Evolutionary conservation across 2,113 vertebrate genomes (phyloP).

Genomic region (Fulica atra): DNA sequence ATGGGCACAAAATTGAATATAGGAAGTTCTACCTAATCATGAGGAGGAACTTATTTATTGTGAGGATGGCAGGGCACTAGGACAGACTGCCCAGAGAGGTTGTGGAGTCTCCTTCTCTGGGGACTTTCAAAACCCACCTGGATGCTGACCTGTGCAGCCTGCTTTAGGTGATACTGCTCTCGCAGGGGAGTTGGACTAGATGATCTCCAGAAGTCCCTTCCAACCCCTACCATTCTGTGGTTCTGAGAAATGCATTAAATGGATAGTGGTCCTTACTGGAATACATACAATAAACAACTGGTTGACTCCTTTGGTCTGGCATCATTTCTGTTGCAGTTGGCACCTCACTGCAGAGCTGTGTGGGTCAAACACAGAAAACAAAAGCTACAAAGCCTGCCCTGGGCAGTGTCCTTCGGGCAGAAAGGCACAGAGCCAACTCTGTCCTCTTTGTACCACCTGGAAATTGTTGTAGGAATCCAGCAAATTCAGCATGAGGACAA

Average conservation of each 20-base stretch:
- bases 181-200: too few species aligned
- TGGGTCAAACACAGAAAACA: neutral
- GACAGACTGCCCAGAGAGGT: too few species aligned
- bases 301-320: neutral
- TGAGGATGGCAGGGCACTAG: too few species aligned
- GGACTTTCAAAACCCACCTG: too few species aligned
- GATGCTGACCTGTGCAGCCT: too few species aligned
- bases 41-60: too few species aligned
- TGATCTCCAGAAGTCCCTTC: too few species aligned
- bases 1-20: too few species aligned
- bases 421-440: neutral
- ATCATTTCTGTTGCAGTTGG: neutral
- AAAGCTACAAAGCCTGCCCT: neutral
- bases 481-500: neutral
- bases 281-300: neutral
- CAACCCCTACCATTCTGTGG: too few species aligned
- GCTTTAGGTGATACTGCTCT: too few species aligned
- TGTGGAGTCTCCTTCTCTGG: too few species aligned
- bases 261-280: neutral
- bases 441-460: neutral
- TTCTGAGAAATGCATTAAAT: neutral
- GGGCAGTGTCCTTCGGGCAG: neutral
- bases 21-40: too few species aligned
- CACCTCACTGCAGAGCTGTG: rapidly evolving
- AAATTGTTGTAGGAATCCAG: neutral